Percentiles rank a stretch among this genome's conserved stretches.
Conservation (phyloP, 2,113 vertebrate species). For the Lagopus muta region DNA sequence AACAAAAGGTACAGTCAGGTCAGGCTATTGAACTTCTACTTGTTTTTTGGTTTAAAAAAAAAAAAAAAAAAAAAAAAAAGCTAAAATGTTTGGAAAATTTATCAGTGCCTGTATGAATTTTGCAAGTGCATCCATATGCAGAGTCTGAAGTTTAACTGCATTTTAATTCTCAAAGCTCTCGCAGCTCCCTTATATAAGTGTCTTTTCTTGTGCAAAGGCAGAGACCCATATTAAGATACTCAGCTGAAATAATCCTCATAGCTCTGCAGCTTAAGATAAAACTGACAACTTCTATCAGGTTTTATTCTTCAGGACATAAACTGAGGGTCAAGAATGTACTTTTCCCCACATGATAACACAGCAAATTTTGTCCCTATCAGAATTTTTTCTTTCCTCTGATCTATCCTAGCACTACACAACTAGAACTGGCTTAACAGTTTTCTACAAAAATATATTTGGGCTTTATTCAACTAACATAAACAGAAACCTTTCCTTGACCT, state of each 20-base stretch:
- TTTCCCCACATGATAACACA: background rate
- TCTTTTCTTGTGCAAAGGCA: constrained; percentile 35
- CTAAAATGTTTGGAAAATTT: background rate
- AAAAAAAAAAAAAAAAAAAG: background rate
- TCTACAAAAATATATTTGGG: background rate
- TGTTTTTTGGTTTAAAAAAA: background rate
- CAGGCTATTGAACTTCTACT: background rate
- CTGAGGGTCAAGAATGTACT: constrained; percentile 42
- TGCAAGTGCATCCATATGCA: background rate
- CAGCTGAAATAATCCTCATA: constrained; percentile 56
- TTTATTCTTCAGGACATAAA: constrained; percentile 49
- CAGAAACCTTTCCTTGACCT: constrained; percentile 2
- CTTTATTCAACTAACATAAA: background rate
- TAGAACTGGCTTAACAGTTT: background rate
- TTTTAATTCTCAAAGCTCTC: constrained; percentile 50
- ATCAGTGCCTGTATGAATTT: background rate
- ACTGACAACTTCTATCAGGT: constrained; percentile 44
- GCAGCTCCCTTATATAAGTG: constrained; percentile 37
- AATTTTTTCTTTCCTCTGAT: background rate
- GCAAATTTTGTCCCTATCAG: background rate
- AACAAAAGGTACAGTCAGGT: background rate
- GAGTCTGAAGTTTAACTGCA: background rate
- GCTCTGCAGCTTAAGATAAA: constrained; percentile 55
- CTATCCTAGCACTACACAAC: background rate
- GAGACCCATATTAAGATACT: constrained; percentile 46